These are phyloP conservation scores for Delichon dasypus DNA, from an alignment of 2,797 vertebrate species.

Conservation along the genomic window DNA sequence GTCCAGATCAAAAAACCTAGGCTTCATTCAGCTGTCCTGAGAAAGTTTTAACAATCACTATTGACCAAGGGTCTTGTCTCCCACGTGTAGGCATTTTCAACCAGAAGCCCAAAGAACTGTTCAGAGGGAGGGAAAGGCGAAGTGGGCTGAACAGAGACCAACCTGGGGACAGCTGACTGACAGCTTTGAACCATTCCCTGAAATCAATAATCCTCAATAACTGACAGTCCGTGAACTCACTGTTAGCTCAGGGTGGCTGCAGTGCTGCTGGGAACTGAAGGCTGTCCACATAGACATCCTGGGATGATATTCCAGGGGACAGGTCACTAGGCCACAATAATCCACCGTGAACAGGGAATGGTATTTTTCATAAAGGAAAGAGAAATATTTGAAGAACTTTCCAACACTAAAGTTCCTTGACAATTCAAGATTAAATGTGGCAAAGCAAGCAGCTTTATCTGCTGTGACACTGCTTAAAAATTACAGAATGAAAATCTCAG, in stretches of 20 bases:
- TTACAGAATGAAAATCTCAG: neutral
- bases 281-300: neutral
- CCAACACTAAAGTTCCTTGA: neutral
- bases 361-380: neutral
- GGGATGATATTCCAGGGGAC: neutral
- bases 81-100: neutral
- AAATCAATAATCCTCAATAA: neutral
- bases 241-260: neutral
- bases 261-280: neutral
- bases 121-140: neutral
- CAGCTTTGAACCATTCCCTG: neutral
- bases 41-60: neutral
- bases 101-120: neutral
- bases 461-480: neutral
- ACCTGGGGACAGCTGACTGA: neutral
- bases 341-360: neutral
- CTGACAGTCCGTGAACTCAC: fast-evolving
- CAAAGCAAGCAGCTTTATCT: neutral
- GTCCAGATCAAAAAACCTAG: neutral
- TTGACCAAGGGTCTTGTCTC: neutral
- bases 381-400: neutral
- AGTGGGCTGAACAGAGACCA: neutral
- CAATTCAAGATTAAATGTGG: neutral
- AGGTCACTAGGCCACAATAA: neutral
- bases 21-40: neutral